These are phyloP conservation scores for Nebria ingens DNA, from an alignment of 1,140 invertebrate genomes.

Conservation along the genomic window DNA sequence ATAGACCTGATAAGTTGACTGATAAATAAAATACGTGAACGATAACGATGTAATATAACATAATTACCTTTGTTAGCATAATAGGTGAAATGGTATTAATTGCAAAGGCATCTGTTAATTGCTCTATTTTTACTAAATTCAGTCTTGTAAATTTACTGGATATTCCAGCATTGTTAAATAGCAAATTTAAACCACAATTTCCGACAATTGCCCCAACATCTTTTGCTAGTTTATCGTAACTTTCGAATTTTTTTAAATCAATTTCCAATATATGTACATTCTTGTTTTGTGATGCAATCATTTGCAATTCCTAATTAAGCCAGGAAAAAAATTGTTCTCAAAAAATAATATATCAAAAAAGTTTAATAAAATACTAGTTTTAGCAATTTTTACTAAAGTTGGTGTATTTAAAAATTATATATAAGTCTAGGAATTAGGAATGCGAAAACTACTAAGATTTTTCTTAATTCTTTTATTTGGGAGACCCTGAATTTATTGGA, in stretches of 20 bases:
- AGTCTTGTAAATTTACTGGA: constrained; percentile 63
- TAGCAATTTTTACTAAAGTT: too few species aligned
- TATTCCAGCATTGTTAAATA: constrained; percentile 81
- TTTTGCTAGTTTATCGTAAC: constrained; percentile 45
- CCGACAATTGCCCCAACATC: constrained; percentile 49
- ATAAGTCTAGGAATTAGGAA: too few species aligned
- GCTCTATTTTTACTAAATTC: constrained; percentile 53
- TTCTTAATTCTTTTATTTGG: too few species aligned
- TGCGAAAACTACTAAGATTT: too few species aligned
- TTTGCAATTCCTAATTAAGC: constrained; percentile 58
- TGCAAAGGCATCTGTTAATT: constrained; percentile 56
- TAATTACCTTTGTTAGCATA: constrained; percentile 74
- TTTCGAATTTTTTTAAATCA: constrained; percentile 54
- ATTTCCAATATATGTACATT: constrained; percentile 56
- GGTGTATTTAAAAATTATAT: too few species aligned
- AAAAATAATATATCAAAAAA: too few species aligned
- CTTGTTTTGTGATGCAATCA: constrained; percentile 42
- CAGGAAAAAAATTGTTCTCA: too few species aligned
- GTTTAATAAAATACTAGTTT: too few species aligned
- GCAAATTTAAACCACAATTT: constrained; percentile 61
- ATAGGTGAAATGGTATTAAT: constrained; percentile 75
- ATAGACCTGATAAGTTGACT: constrained; percentile 1
- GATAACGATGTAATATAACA: constrained; percentile 9
- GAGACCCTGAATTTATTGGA: too few species aligned
- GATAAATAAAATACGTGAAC: neutral